These are phyloP conservation scores for Napeogenes inachia DNA, from an alignment of 2,888 invertebrate species.

Conservation along the genomic window DNA sequence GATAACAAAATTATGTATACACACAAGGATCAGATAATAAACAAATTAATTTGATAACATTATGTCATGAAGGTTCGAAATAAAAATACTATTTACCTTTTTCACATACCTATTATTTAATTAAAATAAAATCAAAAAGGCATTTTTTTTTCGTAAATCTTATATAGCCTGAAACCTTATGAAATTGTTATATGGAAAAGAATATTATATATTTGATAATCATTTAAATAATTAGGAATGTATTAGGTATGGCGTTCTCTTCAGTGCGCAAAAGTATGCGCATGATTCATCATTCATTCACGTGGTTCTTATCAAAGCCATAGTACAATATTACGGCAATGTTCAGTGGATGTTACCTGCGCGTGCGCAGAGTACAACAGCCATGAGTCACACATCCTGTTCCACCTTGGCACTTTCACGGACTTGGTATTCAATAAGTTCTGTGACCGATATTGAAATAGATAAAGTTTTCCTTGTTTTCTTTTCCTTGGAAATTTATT, in stretches of 20 bases:
- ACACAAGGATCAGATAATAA: no score
- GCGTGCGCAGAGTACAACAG: slow-evolving; percentile 61
- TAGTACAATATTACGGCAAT: slow-evolving; percentile 46
- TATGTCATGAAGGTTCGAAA: no score
- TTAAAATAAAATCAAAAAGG: no score
- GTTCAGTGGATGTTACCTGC: slow-evolving; percentile 63
- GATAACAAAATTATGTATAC: no score
- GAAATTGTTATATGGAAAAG: no score
- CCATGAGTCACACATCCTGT: slow-evolving; percentile 70
- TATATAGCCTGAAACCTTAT: no score
- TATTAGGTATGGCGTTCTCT: slow-evolving; percentile 14
- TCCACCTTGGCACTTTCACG: slow-evolving; percentile 68
- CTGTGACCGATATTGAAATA: slow-evolving; percentile 18
- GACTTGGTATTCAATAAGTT: slow-evolving; percentile 34
- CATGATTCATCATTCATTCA: slow-evolving; percentile 64
- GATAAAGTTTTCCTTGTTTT: slow-evolving; percentile 15
- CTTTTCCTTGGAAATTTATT: not conserved
- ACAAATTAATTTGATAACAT: no score
- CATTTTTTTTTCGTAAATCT: no score
- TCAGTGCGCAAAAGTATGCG: slow-evolving; percentile 25
- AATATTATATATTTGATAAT: not conserved
- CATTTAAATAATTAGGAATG: slow-evolving; percentile 17
- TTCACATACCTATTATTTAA: no score
- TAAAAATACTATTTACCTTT: no score
- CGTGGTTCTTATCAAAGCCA: slow-evolving; percentile 65